Evolutionary conservation across 2,888 invertebrate genomes (phyloP), one percentile per base, ranked within the genome.

Genomic region (Cremastobaeus sp.): DNA sequence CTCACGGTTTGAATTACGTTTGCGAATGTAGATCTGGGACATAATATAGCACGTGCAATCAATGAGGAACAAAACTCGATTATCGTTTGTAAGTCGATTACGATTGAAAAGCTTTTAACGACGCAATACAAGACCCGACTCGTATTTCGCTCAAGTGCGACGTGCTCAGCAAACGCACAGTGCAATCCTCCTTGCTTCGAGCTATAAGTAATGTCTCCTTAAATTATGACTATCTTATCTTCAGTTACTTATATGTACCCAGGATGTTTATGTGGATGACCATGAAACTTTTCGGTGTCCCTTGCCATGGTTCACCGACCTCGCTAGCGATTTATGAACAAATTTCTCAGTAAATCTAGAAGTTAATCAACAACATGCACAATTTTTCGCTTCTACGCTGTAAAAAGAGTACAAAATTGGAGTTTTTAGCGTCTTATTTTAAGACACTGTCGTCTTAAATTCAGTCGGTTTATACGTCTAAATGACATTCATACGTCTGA

Each of bases 141-240:
- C 81, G 75, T 82, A 83, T 81, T 81, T 82, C 78, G 75, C 75
- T 20, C 39, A 65, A 65, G 62, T 55, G 64, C 34, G 73, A 74
- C 71, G 74, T 77, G 77, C 30, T 54, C 73, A 62, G 74, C 73
- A 72, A 75, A 59, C 70, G 47, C 59, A 66, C 65, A 50, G 70
- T 77, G 65, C 78, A 69, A 74, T 68, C 74, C 78, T 78, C 74
- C 72, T 64, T 45, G 73, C 74, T 76, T 68, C 52, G 64, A 79
- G 78, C 79, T 74, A 78, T 83, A 81, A 83, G 79, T 81, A 82
- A 81, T 80, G 78, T 80, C 80, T 77, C 80, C 79, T 79, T 81
- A 82, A 85, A 83, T 84, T 85, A 83, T 81, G 79, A 79, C 79
- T 81, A 82, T 82, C 83, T 86, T 84, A 85, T 84, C 85, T 81